Conservation (phyloP, 2,113 vertebrate genomes). For the Dasyornis broadbenti region DNA sequence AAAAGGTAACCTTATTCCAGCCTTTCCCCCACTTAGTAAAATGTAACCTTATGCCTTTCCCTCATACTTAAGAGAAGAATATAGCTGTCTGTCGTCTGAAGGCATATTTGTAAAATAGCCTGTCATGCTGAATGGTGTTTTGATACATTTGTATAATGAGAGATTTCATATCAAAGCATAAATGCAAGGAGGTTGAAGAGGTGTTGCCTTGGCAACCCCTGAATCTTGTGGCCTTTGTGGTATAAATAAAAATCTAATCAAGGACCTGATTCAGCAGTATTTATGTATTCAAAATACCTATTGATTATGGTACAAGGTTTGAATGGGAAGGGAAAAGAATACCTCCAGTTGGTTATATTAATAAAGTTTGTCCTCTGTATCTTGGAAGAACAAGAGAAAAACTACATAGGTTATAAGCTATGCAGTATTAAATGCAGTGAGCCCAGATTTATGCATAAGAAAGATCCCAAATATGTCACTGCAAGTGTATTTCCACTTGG, state of each 20-base stretch:
- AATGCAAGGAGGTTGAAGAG: slow-evolving; percentile 1
- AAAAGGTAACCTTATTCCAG: too few species aligned
- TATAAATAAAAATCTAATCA: slow-evolving; percentile 33
- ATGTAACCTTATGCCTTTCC: background rate
- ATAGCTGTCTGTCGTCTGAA: background rate
- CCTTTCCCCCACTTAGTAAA: background rate
- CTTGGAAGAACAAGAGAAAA: background rate
- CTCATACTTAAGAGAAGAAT: background rate
- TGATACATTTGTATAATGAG: slow-evolving; percentile 36
- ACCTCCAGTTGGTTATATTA: background rate
- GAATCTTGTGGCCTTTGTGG: slow-evolving; percentile 30
- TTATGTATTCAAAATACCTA: background rate
- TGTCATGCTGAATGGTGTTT: slow-evolving; percentile 3
- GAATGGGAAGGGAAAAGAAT: background rate
- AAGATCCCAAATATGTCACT: background rate
- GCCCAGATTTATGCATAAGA: background rate
- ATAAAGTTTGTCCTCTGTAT: background rate
- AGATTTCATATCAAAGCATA: slow-evolving; percentile 21
- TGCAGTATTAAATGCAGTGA: background rate
- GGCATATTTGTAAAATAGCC: slow-evolving; percentile 2
- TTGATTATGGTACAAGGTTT: background rate
- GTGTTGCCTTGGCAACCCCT: slow-evolving; percentile 53
- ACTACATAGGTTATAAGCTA: background rate
- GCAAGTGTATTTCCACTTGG: background rate
- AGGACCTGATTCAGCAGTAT: background rate